phyloP scores from a whole-genome alignment of 1,140 invertebrate species.

The Heliconius melpomene region DNA sequence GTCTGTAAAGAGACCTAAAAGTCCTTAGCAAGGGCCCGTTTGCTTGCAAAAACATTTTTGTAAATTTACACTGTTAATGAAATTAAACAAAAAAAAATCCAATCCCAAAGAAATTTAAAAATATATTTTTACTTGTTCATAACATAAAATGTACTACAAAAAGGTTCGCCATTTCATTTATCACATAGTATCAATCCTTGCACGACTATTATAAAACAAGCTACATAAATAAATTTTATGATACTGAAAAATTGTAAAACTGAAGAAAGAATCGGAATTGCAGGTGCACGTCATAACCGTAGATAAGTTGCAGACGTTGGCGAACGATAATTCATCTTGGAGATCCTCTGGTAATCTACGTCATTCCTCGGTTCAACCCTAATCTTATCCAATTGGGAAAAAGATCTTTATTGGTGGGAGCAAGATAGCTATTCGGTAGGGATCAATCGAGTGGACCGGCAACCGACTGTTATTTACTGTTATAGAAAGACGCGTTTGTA shows the following conservation, averaged over 20 bases:
- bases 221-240: not conserved
- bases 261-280: not conserved
- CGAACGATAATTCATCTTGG: slow-evolving; percentile 34
- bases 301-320: slow-evolving; percentile 24
- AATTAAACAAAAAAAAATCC: too few species aligned
- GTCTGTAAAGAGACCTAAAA: too few species aligned
- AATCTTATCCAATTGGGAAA: slow-evolving; percentile 64
- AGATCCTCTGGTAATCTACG: slow-evolving; percentile 52
- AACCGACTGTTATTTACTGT: slow-evolving; percentile 58
- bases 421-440: slow-evolving; percentile 58
- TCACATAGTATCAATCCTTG: not conserved
- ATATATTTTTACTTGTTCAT: too few species aligned
- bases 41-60: too few species aligned
- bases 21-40: too few species aligned
- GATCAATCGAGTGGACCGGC: slow-evolving; percentile 60
- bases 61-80: too few species aligned
- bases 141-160: too few species aligned
- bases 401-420: slow-evolving; percentile 70
- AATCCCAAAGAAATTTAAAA: too few species aligned
- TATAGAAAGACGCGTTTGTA: slow-evolving; percentile 36
- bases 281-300: slow-evolving; percentile 13
- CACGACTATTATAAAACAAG: not conserved
- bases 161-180: too few species aligned
- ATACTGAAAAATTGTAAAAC: not conserved
- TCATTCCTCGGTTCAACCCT: slow-evolving; percentile 50